Percentiles rank a stretch among this genome's conserved stretches.
phyloP scores from a whole-genome alignment of 2,113 vertebrate genomes.

The Petrocephalus zakoni region DNA sequence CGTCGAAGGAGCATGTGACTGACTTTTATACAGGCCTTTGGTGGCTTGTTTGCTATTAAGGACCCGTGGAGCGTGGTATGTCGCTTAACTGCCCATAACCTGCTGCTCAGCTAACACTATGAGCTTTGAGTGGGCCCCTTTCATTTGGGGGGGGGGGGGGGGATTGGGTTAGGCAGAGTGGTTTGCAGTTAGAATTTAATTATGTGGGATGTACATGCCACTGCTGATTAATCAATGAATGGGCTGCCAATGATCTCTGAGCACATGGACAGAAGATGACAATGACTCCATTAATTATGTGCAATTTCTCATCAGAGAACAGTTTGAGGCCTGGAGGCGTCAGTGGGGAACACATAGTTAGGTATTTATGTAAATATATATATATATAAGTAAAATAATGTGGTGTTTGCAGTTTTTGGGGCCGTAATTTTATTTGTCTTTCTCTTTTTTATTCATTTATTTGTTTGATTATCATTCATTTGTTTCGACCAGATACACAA shows the following conservation, averaged over 20 bases:
- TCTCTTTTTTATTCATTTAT: background rate
- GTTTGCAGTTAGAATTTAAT: constrained; percentile 6
- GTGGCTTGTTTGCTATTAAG: constrained; percentile 9
- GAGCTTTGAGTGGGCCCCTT: background rate
- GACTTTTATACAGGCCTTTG: constrained; percentile 9
- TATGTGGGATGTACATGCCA: constrained; percentile 6
- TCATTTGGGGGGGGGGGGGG: background rate
- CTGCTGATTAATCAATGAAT: background rate
- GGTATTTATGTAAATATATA: too few relatives aligned
- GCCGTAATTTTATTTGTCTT: background rate
- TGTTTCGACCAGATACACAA: background rate
- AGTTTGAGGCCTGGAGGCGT: background rate
- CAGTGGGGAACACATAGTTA: background rate
- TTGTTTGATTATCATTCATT: background rate
- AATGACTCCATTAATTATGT: background rate
- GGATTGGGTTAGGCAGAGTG: background rate
- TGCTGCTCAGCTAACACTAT: background rate
- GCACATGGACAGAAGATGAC: background rate
- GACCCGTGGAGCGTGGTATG: background rate
- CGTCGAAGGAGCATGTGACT: background rate
- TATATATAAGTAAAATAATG: too few relatives aligned
- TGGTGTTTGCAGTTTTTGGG: background rate
- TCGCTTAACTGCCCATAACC: background rate
- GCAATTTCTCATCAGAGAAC: background rate
- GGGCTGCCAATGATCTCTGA: background rate